Conservation (phyloP, 30 jellyfish, hydroid and myxozoan species). For the Chrysaora quinquecirrha region DNA sequence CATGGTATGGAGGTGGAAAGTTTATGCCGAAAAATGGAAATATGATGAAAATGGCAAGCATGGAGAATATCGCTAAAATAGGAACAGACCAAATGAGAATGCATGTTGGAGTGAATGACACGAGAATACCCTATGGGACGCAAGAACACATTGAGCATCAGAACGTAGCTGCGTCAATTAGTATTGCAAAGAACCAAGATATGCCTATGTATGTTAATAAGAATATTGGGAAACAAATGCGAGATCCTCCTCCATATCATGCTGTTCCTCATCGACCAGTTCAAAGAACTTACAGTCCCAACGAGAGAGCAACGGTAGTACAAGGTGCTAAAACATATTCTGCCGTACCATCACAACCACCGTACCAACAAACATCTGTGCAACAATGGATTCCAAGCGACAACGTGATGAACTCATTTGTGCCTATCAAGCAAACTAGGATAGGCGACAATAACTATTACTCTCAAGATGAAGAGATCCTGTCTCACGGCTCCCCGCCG, state of each 20-base stretch:
- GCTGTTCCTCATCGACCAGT: constrained; percentile 47
- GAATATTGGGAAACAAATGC: constrained; percentile 6
- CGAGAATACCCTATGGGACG: constrained; percentile 37
- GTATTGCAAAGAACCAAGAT: constrained; percentile 28
- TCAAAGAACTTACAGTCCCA: constrained; percentile 63
- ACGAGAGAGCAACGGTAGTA: constrained; percentile 30
- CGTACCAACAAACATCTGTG: constrained; percentile 15
- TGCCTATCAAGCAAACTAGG: constrained; percentile 54
- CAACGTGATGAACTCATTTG: constrained; percentile 40
- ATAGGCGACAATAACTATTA: constrained; percentile 13
- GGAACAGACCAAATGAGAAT: constrained; percentile 61
- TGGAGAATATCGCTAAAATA: constrained; percentile 61
- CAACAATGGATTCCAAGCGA: constrained; percentile 23
- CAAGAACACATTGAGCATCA: constrained; percentile 17
- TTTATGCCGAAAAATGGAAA: constrained; percentile 29
- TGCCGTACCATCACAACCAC: constrained; percentile 14
- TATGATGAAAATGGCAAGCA: constrained; percentile 66
- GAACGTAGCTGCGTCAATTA: background rate
- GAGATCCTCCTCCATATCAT: constrained; percentile 57
- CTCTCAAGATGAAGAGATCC: constrained; percentile 52
- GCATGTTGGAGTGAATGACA: constrained; percentile 72
- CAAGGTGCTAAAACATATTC: constrained; percentile 9
- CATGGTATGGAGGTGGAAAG: constrained; percentile 51
- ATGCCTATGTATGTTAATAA: constrained; percentile 62
- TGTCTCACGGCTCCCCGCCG: constrained; percentile 56